phyloP scores from a whole-genome alignment of 2,113 vertebrate genomes.

The Heloderma charlesbogerti region DNA sequence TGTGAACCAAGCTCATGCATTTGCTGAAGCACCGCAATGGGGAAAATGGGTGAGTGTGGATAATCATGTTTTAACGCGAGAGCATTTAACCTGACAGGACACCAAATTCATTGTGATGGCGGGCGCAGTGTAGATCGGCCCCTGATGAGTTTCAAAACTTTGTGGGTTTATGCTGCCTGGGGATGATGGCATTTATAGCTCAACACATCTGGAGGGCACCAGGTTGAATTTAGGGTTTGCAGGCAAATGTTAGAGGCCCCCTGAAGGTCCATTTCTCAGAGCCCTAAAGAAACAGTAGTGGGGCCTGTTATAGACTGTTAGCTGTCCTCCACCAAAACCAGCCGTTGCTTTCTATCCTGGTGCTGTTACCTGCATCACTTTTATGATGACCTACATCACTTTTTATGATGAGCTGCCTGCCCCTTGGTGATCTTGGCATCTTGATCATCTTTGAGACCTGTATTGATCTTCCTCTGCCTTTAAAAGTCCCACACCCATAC shows the following conservation, averaged over 20 bases:
- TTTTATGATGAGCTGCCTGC: background rate
- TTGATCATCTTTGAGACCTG: constrained; percentile 10
- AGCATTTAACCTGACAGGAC: no score
- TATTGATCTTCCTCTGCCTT: background rate
- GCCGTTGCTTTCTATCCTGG: background rate
- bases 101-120: no score
- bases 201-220: background rate
- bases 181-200: background rate
- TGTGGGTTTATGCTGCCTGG: background rate
- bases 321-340: constrained; percentile 9
- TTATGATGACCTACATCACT: background rate
- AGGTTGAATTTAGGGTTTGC: background rate
- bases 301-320: background rate
- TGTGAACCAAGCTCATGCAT: no score
- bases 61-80: no score
- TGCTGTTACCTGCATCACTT: background rate
- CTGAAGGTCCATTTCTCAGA: background rate
- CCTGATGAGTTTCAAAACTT: background rate
- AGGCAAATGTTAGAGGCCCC: background rate
- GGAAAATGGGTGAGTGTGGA: no score
- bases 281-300: background rate
- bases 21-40: no score
- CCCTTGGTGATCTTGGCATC: background rate
- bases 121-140: no score
- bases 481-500: background rate